Conservation (phyloP, 1,140 invertebrate genomes). For the Drosophila lowei region DNA sequence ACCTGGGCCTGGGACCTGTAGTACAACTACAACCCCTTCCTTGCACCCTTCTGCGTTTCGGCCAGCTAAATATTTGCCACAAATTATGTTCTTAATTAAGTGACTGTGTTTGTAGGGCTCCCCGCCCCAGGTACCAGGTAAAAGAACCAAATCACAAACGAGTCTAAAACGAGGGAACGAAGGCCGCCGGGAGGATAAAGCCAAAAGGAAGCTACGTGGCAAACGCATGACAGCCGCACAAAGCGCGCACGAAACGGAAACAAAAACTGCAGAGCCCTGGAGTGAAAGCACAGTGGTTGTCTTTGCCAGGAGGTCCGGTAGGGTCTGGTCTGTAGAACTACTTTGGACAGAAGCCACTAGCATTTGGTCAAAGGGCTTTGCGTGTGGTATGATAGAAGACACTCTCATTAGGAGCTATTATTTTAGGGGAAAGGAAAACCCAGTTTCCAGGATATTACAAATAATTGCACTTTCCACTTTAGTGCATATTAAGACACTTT, state of each 20-base stretch:
- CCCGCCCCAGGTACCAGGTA: too few species aligned
- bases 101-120: conserved; percentile 43
- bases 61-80: conserved; percentile 78
- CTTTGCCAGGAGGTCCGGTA: neutral
- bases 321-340: neutral
- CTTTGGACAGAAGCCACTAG: too few species aligned
- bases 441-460: too few species aligned
- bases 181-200: conserved; percentile 7
- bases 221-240: conserved; percentile 63
- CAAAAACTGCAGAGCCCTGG: conserved; percentile 42
- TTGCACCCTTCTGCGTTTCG: conserved; percentile 46
- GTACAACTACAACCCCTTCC: conserved; percentile 1
- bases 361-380: too few species aligned
- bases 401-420: too few species aligned
- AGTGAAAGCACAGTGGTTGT: conserved; percentile 20
- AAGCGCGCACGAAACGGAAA: conserved; percentile 51
- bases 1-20: conserved; percentile 31
- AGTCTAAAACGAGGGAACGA: conserved; percentile 24
- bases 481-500: too few species aligned
- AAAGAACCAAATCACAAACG: conserved; percentile 18
- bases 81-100: conserved; percentile 80
- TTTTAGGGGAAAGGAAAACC: too few species aligned
- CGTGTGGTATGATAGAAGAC: too few species aligned
- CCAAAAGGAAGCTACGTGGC: conserved; percentile 31
- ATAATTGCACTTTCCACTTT: too few species aligned